phyloP scores from a whole-genome alignment of 2,113 vertebrate species.

The Scomber colias region DNA sequence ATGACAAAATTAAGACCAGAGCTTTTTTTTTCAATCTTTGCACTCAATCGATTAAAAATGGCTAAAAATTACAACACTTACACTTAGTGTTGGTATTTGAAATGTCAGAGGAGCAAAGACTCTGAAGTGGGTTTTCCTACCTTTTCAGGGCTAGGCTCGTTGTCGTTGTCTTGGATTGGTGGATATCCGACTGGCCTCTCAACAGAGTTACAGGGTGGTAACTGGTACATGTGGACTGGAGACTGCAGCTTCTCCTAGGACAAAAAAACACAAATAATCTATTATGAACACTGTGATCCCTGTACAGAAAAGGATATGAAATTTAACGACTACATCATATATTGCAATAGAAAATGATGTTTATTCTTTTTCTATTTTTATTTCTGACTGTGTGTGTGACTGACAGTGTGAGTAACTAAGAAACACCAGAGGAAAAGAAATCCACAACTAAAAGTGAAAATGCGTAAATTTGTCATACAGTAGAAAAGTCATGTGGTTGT shows the following conservation, averaged over 20 bases:
- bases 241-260: slow-evolving; percentile 4
- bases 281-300: neutral
- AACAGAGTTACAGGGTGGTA: slow-evolving; percentile 73
- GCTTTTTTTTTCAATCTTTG: too few relatives aligned
- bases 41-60: too few relatives aligned
- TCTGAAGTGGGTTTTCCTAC: slow-evolving; percentile 58
- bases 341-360: neutral
- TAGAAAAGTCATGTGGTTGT: too few relatives aligned
- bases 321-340: neutral
- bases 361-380: neutral
- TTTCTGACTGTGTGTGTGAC: neutral
- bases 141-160: slow-evolving; percentile 87
- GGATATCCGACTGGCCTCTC: slow-evolving; percentile 83
- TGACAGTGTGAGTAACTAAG: too few relatives aligned
- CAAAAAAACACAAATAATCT: neutral
- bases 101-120: too few relatives aligned
- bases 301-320: neutral
- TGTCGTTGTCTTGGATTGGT: slow-evolving; percentile 84
- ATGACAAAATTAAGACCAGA: too few relatives aligned
- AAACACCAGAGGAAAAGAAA: neutral
- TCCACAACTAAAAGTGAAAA: neutral
- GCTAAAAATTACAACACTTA: too few relatives aligned
- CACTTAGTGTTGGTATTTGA: too few relatives aligned
- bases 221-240: neutral
- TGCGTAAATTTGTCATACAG: too few relatives aligned